A percentile compares a stretch with the other conserved stretches of the same genome.
phyloP scores from a whole-genome alignment of 2,113 vertebrate species.

The Ammodytes marinus region DNA sequence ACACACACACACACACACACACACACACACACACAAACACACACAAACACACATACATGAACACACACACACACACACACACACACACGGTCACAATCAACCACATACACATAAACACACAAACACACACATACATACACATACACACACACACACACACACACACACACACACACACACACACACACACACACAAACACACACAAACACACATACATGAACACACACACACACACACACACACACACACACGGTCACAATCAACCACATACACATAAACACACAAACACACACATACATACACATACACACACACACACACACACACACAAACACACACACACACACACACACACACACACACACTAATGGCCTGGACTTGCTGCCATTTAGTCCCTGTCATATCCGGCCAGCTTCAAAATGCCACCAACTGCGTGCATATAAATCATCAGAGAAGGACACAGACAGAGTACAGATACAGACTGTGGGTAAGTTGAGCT shows the following conservation, averaged over 20 bases:
- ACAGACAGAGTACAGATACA: conserved; percentile 5
- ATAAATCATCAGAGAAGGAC: conserved; percentile 66
- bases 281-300: conserved; percentile 59
- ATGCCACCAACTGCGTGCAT: conserved; percentile 76
- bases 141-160: conserved; percentile 12
- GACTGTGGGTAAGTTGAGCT: conserved; percentile 16
- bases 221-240: conserved; percentile 61
- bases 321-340: too few relatives aligned
- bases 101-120: too few relatives aligned
- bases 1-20: conserved; percentile 29
- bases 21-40: conserved; percentile 39
- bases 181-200: too few relatives aligned
- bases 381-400: conserved; percentile 70
- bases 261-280: too few relatives aligned
- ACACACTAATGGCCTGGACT: conserved; percentile 68
- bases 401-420: conserved; percentile 66
- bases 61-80: conserved; percentile 19
- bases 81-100: too few relatives aligned
- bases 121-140: too few relatives aligned
- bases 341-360: conserved; percentile 46
- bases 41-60: too few relatives aligned
- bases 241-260: conserved; percentile 59
- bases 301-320: conserved; percentile 6
- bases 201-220: conserved; percentile 28
- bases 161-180: conserved; percentile 49